Percentiles rank a stretch among this genome's conserved stretches.
Conservation (phyloP, 53 echinoderm and acorn worm genomes). For the Apostichopus leukothele region DNA sequence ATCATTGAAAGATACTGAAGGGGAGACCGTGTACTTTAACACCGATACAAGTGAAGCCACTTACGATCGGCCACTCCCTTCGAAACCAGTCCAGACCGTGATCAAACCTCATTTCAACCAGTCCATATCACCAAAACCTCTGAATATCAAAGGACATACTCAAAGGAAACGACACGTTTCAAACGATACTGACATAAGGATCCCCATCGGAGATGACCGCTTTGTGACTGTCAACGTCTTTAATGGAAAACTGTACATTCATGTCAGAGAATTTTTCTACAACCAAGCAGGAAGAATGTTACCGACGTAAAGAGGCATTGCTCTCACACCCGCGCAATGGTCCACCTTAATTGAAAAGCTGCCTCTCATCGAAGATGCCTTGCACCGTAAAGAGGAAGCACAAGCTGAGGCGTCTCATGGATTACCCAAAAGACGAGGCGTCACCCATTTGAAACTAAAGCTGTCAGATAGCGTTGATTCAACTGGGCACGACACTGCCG, state of each 20-base stretch:
- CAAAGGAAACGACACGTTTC: background rate
- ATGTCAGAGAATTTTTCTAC: constrained; percentile 7
- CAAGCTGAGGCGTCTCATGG: background rate
- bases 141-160: background rate
- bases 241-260: constrained; percentile 8
- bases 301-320: constrained; percentile 15
- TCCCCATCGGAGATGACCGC: constrained; percentile 13
- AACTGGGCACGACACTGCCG: background rate
- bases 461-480: background rate
- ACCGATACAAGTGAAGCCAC: background rate
- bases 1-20: background rate
- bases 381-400: background rate
- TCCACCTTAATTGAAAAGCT: background rate
- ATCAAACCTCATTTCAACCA: background rate
- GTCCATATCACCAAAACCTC: background rate
- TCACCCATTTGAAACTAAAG: background rate
- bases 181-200: background rate
- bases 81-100: background rate
- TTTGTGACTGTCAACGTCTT: constrained; percentile 23
- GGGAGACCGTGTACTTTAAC: background rate
- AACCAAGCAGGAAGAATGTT: constrained; percentile 27
- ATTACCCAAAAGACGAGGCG: background rate
- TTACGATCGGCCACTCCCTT: background rate
- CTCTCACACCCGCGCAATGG: background rate
- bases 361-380: constrained; percentile 22